Evolutionary conservation across 1,140 invertebrate species (phyloP), one percentile per base, ranked within the genome.

Genomic region (Pantala flavescens): DNA sequence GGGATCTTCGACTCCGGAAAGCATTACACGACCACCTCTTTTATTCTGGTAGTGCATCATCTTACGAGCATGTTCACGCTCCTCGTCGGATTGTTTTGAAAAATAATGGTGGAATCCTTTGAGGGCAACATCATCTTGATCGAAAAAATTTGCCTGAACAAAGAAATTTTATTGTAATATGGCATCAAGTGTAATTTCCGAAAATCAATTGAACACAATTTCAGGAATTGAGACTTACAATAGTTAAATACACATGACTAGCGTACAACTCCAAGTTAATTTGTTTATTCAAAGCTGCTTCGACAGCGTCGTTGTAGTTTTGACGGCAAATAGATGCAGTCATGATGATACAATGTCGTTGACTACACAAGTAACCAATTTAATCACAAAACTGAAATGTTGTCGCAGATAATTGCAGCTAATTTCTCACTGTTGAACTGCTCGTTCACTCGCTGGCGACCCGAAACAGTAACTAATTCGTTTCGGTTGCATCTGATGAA

Each of bases 181-280:
- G 9, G 9, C 28, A 36, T 36, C 9, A 36, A n/a, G n/a, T n/a
- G n/a, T n/a, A n/a, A n/a, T n/a, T n/a, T n/a, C n/a, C n/a, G n/a
- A n/a, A n/a, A n/a, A 36, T 36, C 2, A 36, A 36, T 36, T 36
- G 9, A 36, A 36, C 28, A 36, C 2, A 36, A 9, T 2, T 5
- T 36, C 3, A 36, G 9, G 9, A 36, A 5, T 5, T 36, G 9
- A 36, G 28, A 82, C 87, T 86, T 83, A 95, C 93, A 92, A 96
- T 92, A 23, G 90, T 89, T 80, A 93, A 81, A 82, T 96, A 96
- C 42, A 88, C 87, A 81, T 96, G 95, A 81, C 88, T 90, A 10
- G 94, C 92, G 77, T 91, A 89, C 3, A 97, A 81, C 82, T 97
- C 94, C 86, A 94, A 84, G 83, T 96, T 96, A 78, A 97, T 95